phyloP scores from a whole-genome alignment of 2,797 vertebrate genomes.

The Anniella stebbinsi region DNA sequence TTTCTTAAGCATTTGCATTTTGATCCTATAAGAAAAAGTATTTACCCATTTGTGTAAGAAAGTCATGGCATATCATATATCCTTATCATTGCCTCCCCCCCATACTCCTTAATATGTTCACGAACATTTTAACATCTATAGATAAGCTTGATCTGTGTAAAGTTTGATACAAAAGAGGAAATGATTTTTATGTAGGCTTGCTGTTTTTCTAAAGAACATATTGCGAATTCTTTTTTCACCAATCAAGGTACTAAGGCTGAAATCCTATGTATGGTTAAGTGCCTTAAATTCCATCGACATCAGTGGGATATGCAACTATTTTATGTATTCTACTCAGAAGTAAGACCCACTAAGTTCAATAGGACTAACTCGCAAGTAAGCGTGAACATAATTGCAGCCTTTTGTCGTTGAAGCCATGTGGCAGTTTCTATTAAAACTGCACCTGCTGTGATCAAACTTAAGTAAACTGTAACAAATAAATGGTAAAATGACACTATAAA shows the following conservation, averaged over 20 bases:
- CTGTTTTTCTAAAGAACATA: not conserved
- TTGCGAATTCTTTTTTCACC: rapidly evolving
- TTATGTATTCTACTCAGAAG: not conserved
- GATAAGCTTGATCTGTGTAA: not conserved
- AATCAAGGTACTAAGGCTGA: not conserved
- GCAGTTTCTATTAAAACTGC: slow-evolving; percentile 36
- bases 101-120: not conserved
- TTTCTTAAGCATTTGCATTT: slow-evolving; percentile 98
- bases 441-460: slow-evolving; percentile 65
- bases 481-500: rapidly evolving
- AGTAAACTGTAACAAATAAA: slow-evolving; percentile 25
- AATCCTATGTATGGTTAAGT: not conserved
- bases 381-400: not conserved
- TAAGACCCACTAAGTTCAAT: not conserved
- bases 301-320: not conserved
- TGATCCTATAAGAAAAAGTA: slow-evolving; percentile 84
- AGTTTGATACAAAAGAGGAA: not conserved
- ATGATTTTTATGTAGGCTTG: not conserved
- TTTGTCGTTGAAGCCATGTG: not conserved
- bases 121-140: slow-evolving; percentile 22
- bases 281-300: not conserved
- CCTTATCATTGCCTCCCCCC: not conserved
- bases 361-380: not conserved
- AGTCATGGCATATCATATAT: slow-evolving; percentile 31
- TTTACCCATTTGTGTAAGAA: slow-evolving; percentile 50